phyloP scores from a whole-genome alignment of 2,888 invertebrate species.

The Xestia ashworthii region DNA sequence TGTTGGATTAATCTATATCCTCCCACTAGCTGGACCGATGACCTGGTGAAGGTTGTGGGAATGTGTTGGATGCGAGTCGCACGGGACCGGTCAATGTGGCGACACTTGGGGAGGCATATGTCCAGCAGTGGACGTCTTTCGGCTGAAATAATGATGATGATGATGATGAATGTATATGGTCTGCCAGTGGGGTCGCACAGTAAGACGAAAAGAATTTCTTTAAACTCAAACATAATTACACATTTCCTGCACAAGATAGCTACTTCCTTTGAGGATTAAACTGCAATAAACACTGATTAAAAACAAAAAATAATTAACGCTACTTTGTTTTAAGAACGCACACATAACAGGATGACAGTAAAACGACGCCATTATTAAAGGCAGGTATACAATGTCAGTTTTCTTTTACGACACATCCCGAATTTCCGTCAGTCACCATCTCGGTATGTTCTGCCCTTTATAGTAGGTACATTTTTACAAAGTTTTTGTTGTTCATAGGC shows the following conservation, averaged over 20 bases:
- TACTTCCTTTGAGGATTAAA: neutral
- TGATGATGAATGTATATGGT: neutral
- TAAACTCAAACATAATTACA: neutral
- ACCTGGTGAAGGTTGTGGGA: too few species aligned
- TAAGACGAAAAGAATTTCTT: neutral
- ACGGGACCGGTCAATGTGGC: too few species aligned
- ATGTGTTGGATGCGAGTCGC: too few species aligned
- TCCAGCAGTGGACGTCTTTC: too few species aligned
- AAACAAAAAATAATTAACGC: neutral
- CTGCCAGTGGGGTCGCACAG: neutral
- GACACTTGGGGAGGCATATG: too few species aligned
- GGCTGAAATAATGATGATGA: too few species aligned
- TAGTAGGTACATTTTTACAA: slow-evolving; percentile 44
- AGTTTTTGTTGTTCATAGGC: slow-evolving; percentile 14
- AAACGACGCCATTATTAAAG: slow-evolving; percentile 33
- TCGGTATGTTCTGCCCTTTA: slow-evolving; percentile 20
- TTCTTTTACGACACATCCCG: slow-evolving; percentile 21
- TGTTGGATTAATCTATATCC: neutral
- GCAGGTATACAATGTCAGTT: slow-evolving; percentile 28
- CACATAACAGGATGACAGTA: slow-evolving; percentile 11
- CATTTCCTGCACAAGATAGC: neutral
- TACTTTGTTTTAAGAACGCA: slow-evolving; percentile 25
- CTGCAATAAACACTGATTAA: neutral
- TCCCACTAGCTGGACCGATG: too few species aligned
- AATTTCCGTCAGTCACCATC: slow-evolving; percentile 24